Evolutionary conservation across 2,888 invertebrate genomes (phyloP), one percentile per base, ranked within the genome.

Genomic region (Amphipyra tragopoginis): DNA sequence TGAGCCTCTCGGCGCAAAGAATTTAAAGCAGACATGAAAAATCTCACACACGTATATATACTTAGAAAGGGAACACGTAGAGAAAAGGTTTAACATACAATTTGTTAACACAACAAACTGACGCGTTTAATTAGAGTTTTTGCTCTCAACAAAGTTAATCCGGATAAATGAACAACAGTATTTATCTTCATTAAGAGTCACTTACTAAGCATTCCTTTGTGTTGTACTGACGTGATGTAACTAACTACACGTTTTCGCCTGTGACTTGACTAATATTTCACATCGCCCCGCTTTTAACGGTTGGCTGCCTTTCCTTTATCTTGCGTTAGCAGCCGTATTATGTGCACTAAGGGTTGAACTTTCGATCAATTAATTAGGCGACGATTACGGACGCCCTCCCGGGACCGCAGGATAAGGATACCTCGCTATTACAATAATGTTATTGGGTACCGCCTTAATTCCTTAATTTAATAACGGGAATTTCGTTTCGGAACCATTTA

Each of bases 151-250:
- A 86, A 90, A 89, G 90, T 91, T 92, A 90, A 93, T 93, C 89
- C 86, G 85, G 90, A 91, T 91, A 90, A 93, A 93, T 90, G 90
- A 93, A 91, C 90, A 89, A 83, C 86, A 81, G 86, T 92, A 94
- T 94, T 94, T 93, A 93, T 94, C 94, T 94, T 94, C 94, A 94
- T 94, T 94, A 94, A 87, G 88, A 91, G 89, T 89, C 87, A 92
- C 90, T 90, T 89, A 89, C 89, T 88, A 91, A 91, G 90, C 91
- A 92, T 89, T 92, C 92, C 91, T 93, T 93, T 93, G 92, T 91
- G 88, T 90, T 90, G 81, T 84, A 89, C 87, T 90, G 91, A 90
- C 90, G 86, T 89, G 86, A 88, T 86, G 90, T 91, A 89, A 89
- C 90, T 90, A 90, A 91, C 90, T 90, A 90, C 90, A 90, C 86